These are phyloP conservation scores for Megalopta genalis DNA, from an alignment of 1,140 invertebrate species.

Conservation along the genomic window DNA sequence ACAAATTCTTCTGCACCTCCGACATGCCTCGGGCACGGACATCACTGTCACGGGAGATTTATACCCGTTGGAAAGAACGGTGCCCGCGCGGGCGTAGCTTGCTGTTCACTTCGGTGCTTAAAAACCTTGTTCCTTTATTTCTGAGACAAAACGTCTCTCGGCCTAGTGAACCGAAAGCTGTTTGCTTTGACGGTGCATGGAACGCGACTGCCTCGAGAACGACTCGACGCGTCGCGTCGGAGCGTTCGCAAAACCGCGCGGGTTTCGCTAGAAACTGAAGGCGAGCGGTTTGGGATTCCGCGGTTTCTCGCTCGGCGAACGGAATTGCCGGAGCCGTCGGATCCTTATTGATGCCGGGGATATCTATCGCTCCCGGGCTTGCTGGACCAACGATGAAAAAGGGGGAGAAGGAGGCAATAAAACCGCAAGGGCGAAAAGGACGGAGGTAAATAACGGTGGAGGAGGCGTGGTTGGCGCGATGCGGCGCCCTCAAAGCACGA, in stretches of 20 bases:
- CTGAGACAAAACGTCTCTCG: background rate
- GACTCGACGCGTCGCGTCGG: no score
- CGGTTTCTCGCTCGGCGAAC: constrained; percentile 19
- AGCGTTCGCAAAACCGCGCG: background rate
- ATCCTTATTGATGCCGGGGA: constrained; percentile 64
- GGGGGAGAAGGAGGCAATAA: constrained; percentile 64
- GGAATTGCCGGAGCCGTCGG: constrained; percentile 48
- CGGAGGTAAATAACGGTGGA: constrained; percentile 73
- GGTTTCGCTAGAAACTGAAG: background rate
- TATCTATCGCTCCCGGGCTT: constrained; percentile 74
- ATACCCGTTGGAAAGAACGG: constrained; percentile 58
- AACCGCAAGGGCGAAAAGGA: constrained; percentile 68
- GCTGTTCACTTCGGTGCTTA: constrained; percentile 43
- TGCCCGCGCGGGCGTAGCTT: constrained; percentile 33
- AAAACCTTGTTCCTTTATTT: constrained; percentile 53
- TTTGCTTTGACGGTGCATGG: no score
- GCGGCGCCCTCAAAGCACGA: constrained; percentile 72
- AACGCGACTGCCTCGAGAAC: no score
- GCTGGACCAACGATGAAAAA: constrained; percentile 59
- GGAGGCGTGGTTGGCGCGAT: constrained; percentile 74
- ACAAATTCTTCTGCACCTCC: constrained; percentile 52
- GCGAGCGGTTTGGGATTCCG: background rate
- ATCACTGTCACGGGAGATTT: constrained; percentile 73
- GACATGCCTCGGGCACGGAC: constrained; percentile 56
- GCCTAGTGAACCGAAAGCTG: no score